These are phyloP conservation scores for Megalopta genalis DNA, from an alignment of 1,140 invertebrate genomes.

Conservation along the genomic window DNA sequence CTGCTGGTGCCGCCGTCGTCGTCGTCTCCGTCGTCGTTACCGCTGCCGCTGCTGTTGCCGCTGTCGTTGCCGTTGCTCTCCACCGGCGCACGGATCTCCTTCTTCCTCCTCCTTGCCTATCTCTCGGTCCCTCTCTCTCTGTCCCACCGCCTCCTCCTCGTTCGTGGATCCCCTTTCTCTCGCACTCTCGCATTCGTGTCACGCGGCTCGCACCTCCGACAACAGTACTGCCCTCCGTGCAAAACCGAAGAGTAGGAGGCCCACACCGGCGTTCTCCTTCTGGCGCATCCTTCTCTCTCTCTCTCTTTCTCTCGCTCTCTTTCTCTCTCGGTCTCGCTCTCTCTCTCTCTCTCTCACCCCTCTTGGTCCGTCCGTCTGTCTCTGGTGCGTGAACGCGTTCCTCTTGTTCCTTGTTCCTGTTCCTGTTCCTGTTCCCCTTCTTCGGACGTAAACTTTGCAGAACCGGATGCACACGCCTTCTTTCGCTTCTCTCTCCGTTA, in stretches of 20 bases:
- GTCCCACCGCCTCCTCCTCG: background rate
- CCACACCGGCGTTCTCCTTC: conserved; percentile 36
- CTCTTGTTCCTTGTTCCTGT: background rate
- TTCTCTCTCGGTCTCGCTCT: too few species aligned
- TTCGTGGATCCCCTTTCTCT: conserved; percentile 64
- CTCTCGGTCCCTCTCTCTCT: conserved; percentile 30
- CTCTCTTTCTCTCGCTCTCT: background rate
- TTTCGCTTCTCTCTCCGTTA: conserved; percentile 25
- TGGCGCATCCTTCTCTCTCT: conserved; percentile 53
- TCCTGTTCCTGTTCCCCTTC: background rate
- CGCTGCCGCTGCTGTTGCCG: too few species aligned
- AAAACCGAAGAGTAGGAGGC: conserved; percentile 54
- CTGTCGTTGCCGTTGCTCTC: background rate
- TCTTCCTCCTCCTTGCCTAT: conserved; percentile 34
- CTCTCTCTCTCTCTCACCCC: too few species aligned
- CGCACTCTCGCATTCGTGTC: conserved; percentile 71
- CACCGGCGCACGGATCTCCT: conserved; percentile 9
- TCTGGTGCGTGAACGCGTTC: background rate
- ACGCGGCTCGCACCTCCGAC: conserved; percentile 65
- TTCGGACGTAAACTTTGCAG: conserved; percentile 10
- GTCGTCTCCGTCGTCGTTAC: background rate
- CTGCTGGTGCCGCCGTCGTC: background rate
- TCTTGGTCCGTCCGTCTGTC: background rate
- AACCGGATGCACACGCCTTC: background rate
- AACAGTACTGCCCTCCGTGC: conserved; percentile 56